Conservation (phyloP, 2,113 vertebrate genomes). For the Mesitornis unicolor region DNA sequence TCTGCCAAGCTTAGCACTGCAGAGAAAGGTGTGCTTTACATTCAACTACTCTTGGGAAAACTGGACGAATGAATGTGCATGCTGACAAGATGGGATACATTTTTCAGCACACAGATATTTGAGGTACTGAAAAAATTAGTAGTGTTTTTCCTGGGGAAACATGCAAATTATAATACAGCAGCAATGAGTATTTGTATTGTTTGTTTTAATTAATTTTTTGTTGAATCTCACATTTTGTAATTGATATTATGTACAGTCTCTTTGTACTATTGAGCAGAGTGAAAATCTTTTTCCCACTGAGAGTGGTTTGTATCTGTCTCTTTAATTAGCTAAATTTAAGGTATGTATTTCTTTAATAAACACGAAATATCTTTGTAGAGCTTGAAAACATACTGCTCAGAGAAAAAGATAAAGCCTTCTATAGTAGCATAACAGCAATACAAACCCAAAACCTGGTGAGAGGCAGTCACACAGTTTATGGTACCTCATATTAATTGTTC, state of each 20-base stretch:
- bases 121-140: neutral
- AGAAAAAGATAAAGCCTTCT: neutral
- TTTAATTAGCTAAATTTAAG: neutral
- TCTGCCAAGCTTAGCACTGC: neutral
- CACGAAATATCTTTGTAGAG: neutral
- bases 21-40: neutral
- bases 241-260: neutral
- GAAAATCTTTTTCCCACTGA: neutral
- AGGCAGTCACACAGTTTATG: neutral
- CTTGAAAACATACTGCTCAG: neutral
- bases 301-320: neutral
- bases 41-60: neutral
- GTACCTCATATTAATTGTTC: neutral
- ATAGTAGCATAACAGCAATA: neutral
- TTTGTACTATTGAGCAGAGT: neutral
- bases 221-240: neutral
- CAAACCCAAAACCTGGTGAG: neutral
- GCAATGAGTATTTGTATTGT: neutral
- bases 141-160: neutral
- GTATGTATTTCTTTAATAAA: neutral
- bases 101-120: neutral
- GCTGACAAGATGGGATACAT: neutral
- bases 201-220: too few species aligned
- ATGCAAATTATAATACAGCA: neutral
- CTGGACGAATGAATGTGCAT: neutral